These are phyloP conservation scores for Rhinoptilus africanus DNA, from an alignment of 2,113 vertebrate species.

Conservation along the genomic window DNA sequence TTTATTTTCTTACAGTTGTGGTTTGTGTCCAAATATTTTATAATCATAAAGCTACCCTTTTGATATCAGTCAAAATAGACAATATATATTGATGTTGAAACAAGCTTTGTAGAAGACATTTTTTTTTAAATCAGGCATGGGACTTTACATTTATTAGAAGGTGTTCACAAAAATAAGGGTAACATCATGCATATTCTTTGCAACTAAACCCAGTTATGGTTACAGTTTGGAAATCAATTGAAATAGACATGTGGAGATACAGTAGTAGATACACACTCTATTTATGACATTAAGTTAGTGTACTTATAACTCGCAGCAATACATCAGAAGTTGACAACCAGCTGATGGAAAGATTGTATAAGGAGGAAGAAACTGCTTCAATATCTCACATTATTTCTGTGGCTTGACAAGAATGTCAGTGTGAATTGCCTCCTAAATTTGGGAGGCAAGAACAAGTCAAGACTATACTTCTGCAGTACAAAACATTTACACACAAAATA, in stretches of 20 bases:
- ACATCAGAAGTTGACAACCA: constrained; percentile 52
- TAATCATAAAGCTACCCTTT: not conserved
- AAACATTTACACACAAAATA: constrained; percentile 48
- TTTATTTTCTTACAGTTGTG: constrained; percentile 27
- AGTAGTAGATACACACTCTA: constrained; percentile 53
- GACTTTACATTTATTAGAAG: constrained; percentile 72
- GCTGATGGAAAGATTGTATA: constrained; percentile 13
- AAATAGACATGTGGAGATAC: constrained; percentile 48
- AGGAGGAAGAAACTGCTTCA: constrained; percentile 50
- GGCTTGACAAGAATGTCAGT: constrained; percentile 1
- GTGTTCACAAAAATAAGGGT: constrained; percentile 66
- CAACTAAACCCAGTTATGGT: constrained; percentile 46
- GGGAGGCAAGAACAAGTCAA: constrained; percentile 33
- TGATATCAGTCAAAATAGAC: not conserved
- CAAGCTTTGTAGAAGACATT: constrained; percentile 55
- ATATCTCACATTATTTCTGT: constrained; percentile 28
- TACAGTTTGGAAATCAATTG: constrained; percentile 54
- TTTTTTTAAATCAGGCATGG: constrained; percentile 65
- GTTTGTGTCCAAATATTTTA: constrained; percentile 3
- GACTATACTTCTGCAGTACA: constrained; percentile 46
- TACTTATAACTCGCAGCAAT: constrained; percentile 48
- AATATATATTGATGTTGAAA: constrained; percentile 23
- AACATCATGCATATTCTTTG: constrained; percentile 72
- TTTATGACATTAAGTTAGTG: constrained; percentile 58
- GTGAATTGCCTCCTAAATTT: not conserved